Base-by-base conservation (phyloP, 2,797 vertebrate genomes). In the Naso thynnoides region DNA sequence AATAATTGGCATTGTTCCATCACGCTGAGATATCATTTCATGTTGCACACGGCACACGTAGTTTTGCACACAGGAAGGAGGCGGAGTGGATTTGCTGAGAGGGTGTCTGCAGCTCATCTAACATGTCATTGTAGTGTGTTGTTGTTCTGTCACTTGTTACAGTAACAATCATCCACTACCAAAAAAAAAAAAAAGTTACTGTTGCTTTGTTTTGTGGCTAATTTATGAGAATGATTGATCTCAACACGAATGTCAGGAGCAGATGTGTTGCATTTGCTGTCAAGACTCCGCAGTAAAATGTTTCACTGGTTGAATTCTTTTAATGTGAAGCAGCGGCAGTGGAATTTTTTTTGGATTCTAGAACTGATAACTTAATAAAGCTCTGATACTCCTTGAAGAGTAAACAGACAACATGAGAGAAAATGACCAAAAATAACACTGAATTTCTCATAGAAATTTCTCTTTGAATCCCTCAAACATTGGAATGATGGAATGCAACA, bases 181-280 rank as follows among this genome's bases (percentile, higher is more conserved):
- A 13, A 19, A 15, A 45, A 18, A 31, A 1, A 5, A 21, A 18
- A 39, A 19, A 38, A 36, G 24, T 38, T 10, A 36, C n/a, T 39
- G 16, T 21, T 33, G 24, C 38, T n/a, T 27, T 27, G 1, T n/a
- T 60, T 44, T 10, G n/a, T 33, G 27, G 24, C 39, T 2, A 8
- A 27, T 44, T 50, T 53, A 48, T 53, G n/a, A n/a, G n/a, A n/a
- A 66, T 63, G n/a, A 64, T 29, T 18, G 14, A 64, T 41, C 24
- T 16, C 6, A 18, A 5, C 31, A n/a, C n/a, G n/a, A 39, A 24
- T 47, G 47, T 59, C 4, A 39, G 36, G 29, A 39, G 41, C 13
- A 41, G 60, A 66, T 71, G 14, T 2, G 8, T 6, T 39, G 14
- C 3, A 8, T 50, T 41, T 23, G 6, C 8, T 16, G 31, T 21